Percentiles rank a stretch among this genome's conserved stretches.
These are phyloP conservation scores for Cheiracanthium punctorium DNA, from an alignment of 2,888 invertebrate genomes.

Conservation along the genomic window DNA sequence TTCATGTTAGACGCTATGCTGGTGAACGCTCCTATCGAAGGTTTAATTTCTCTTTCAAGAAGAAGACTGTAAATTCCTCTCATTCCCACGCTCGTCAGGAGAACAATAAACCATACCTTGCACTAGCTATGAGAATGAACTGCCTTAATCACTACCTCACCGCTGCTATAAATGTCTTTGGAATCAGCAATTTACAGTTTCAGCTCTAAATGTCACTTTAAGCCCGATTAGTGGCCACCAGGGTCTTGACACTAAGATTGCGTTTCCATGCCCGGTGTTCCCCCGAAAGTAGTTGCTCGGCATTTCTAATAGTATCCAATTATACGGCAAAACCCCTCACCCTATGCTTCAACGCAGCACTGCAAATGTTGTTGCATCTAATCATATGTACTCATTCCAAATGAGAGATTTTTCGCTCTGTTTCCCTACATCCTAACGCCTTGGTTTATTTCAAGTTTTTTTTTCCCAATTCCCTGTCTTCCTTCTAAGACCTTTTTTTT, in stretches of 20 bases:
- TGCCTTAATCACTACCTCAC: conserved; percentile 33
- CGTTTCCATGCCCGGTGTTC: conserved; percentile 9
- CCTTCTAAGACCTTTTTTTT: conserved; percentile 49
- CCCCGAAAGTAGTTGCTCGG: conserved; percentile 43
- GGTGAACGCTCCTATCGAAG: no score
- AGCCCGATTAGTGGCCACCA: conserved; percentile 52
- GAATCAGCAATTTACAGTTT: conserved; percentile 56
- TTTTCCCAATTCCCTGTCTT: no score
- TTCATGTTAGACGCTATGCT: no score
- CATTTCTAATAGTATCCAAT: conserved; percentile 64
- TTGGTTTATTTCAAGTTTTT: conserved; percentile 21
- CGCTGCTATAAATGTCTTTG: conserved; percentile 39
- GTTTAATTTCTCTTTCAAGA: no score
- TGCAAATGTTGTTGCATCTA: conserved; percentile 31
- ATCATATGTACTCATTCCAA: conserved; percentile 58
- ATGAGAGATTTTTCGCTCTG: conserved; percentile 26
- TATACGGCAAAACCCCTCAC: conserved; percentile 19
- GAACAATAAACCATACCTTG: no score
- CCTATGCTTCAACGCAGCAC: background rate
- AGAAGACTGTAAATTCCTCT: no score
- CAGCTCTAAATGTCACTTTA: conserved; percentile 14
- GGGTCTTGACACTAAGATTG: conserved; percentile 21
- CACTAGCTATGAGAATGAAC: background rate
- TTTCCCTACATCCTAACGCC: conserved; percentile 12
- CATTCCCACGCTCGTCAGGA: no score